A percentile compares a stretch with the other conserved stretches of the same genome.
Conservation (phyloP, 2,113 vertebrate species). For the Recurvirostra avosetta region DNA sequence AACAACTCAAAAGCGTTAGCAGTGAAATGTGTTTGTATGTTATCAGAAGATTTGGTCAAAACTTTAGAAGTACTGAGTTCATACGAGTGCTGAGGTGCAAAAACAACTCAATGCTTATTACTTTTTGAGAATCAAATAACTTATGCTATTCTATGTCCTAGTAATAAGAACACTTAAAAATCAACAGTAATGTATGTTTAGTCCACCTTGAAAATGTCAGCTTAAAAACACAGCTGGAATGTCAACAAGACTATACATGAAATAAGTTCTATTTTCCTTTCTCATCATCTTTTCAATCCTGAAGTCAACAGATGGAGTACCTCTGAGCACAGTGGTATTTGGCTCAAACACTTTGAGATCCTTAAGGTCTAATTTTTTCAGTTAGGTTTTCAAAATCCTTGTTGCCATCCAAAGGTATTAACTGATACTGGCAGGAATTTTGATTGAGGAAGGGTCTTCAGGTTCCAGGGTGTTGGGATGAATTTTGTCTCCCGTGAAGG, state of each 20-base stretch:
- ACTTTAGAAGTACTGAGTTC: not conserved
- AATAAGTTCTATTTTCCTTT: not conserved
- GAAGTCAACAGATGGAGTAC: not conserved
- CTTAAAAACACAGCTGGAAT: conserved; percentile 1
- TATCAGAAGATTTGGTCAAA: not conserved
- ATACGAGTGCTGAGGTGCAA: not conserved
- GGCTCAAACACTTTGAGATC: not conserved
- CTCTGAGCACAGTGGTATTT: not conserved
- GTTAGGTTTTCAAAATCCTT: not conserved
- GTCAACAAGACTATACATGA: conserved; percentile 18
- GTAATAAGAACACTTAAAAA: not conserved
- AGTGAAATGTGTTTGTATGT: not conserved
- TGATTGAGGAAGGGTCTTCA: not conserved
- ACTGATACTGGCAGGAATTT: not conserved
- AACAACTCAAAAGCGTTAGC: not conserved
- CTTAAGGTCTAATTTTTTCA: not conserved
- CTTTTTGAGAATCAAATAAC: not conserved
- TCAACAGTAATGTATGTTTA: conserved; percentile 2
- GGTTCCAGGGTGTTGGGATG: not conserved
- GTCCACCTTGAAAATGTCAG: conserved; percentile 27
- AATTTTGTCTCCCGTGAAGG: not conserved
- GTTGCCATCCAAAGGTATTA: not conserved
- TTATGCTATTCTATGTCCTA: not conserved
- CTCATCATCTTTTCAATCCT: conserved; percentile 15
- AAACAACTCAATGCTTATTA: not conserved